A percentile compares a stretch with the other conserved stretches of the same genome.
phyloP scores from a whole-genome alignment of 2,888 invertebrate genomes.

The Trissoscelio sp. region DNA sequence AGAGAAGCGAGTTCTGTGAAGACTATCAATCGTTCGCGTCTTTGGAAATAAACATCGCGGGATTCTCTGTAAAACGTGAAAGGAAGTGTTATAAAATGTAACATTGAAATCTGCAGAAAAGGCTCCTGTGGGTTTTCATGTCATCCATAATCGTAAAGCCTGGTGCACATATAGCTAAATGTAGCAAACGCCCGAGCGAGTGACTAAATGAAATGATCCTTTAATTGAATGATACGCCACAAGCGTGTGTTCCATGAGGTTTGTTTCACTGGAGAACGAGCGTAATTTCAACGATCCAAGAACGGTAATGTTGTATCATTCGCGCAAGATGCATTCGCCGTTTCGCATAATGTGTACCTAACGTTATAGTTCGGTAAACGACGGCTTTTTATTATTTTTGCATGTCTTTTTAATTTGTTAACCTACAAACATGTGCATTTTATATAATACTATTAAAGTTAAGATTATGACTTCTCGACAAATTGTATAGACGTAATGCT shows the following conservation, averaged over 20 bases:
- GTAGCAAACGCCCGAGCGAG: conserved; percentile 20
- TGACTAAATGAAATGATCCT: conserved; percentile 52
- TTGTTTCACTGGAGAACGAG: conserved; percentile 52
- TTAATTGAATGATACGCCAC: conserved; percentile 56
- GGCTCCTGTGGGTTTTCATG: conserved; percentile 24
- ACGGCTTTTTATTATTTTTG: neutral
- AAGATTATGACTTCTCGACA: no score
- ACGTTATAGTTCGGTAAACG: conserved; percentile 1
- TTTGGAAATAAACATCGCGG: conserved; percentile 4
- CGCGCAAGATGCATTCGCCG: conserved; percentile 1
- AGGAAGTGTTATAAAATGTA: conserved; percentile 16
- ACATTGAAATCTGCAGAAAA: conserved; percentile 28
- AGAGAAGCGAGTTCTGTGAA: conserved; percentile 7
- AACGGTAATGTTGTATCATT: conserved; percentile 19
- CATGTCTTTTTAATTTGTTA: no score
- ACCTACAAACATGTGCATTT: no score
- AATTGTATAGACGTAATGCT: no score
- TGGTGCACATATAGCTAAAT: conserved; percentile 21
- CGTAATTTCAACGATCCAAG: conserved; percentile 50
- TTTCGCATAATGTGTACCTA: conserved; percentile 11
- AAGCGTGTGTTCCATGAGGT: conserved; percentile 31
- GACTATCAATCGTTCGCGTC: conserved; percentile 16
- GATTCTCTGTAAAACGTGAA: conserved; percentile 7
- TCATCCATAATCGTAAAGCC: conserved; percentile 51
- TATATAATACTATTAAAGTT: no score